phyloP scores from a whole-genome alignment of 2,797 vertebrate species.

The Gymnoscopelus microlampas region DNA sequence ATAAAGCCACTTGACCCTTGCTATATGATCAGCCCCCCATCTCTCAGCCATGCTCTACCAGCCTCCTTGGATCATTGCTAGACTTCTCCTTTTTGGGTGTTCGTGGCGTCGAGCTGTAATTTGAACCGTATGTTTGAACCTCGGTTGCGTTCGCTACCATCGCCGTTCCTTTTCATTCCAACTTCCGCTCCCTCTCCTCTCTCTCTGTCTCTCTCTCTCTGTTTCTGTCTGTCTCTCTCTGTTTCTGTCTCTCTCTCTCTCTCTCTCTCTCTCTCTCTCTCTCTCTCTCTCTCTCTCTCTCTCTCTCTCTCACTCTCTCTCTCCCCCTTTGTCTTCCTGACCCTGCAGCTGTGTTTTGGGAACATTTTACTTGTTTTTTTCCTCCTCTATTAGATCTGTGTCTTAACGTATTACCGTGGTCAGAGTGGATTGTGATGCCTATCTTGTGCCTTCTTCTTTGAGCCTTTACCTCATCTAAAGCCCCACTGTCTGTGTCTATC shows the following conservation, averaged over 20 bases:
- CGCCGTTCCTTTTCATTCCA: constrained; percentile 63
- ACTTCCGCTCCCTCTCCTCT: constrained; percentile 53
- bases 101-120: constrained; percentile 62
- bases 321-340: constrained; percentile 41
- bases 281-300: no score
- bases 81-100: constrained; percentile 60
- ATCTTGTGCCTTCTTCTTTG: constrained; percentile 36
- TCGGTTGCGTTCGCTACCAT: constrained; percentile 58
- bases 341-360: constrained; percentile 51
- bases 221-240: not conserved
- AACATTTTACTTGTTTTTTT: constrained; percentile 49
- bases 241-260: not conserved
- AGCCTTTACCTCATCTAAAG: constrained; percentile 49
- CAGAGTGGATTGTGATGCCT: constrained; percentile 33
- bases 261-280: not conserved
- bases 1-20: no score
- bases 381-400: constrained; percentile 45
- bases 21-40: constrained; percentile 21
- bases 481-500: constrained; percentile 27
- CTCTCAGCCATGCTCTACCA: constrained; percentile 39
- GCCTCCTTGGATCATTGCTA: constrained; percentile 33
- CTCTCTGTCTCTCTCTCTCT: no score
- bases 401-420: constrained; percentile 48
- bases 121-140: constrained; percentile 63
- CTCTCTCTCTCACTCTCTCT: not conserved